Conservation (phyloP, 2,888 invertebrate species). For the Aleiodes testaceus region DNA sequence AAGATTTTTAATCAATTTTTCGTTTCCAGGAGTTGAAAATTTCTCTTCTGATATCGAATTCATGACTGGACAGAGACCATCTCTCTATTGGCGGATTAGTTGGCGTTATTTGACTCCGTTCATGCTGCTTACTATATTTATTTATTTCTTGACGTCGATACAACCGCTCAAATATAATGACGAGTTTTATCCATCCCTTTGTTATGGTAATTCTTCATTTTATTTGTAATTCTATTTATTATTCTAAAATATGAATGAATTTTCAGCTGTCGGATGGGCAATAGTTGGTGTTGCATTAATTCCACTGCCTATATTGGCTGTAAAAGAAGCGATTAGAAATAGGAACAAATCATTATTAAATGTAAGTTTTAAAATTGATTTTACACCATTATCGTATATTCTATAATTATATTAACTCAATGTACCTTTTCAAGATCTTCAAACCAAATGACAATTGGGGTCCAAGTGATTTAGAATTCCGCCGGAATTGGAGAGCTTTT, state of each 20-base stretch:
- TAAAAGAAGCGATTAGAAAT: background rate
- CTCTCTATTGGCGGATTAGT: slow-evolving; percentile 85
- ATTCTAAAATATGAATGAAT: background rate
- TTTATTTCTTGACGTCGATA: slow-evolving; percentile 78
- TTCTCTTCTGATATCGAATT: slow-evolving; percentile 85
- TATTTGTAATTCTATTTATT: background rate
- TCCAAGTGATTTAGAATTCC: background rate
- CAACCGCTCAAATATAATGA: slow-evolving; percentile 69
- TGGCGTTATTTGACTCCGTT: slow-evolving; percentile 84
- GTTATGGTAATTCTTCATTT: background rate
- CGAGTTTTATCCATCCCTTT: background rate
- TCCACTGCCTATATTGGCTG: slow-evolving; percentile 71
- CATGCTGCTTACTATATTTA: slow-evolving; percentile 79
- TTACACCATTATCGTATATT: background rate
- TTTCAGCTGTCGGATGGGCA: slow-evolving; percentile 68
- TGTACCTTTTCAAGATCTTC: background rate
- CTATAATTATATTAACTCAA: background rate
- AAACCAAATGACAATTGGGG: background rate
- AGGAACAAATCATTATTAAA: background rate
- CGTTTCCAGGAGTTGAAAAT: slow-evolving; percentile 74
- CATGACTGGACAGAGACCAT: slow-evolving; percentile 82
- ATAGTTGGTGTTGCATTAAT: slow-evolving; percentile 73
- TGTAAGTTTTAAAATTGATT: background rate
- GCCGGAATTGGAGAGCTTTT: background rate
- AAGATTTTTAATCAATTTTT: too few species aligned